Percentiles rank a stretch among this genome's conserved stretches.
phyloP scores from a whole-genome alignment of 2,797 vertebrate genomes.

The Megalops cyprinoides region DNA sequence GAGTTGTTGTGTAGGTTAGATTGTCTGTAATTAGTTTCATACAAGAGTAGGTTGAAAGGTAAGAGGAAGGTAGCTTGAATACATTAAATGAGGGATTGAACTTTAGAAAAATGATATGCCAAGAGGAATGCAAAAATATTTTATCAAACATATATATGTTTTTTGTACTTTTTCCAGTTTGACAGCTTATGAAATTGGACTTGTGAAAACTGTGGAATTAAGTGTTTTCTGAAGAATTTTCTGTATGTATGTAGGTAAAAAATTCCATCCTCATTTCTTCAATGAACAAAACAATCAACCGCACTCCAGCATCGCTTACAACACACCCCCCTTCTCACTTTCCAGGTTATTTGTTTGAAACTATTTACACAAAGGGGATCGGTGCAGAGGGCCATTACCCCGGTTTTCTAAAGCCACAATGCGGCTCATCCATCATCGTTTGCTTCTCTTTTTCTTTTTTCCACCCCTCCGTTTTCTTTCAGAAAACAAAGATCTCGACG shows the following conservation, averaged over 20 bases:
- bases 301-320: too few species aligned
- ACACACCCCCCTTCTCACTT: too few species aligned
- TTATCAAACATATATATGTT: neutral
- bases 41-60: neutral
- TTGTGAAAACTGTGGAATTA: slow-evolving; percentile 1
- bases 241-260: neutral
- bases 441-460: slow-evolving; percentile 30
- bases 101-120: neutral
- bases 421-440: slow-evolving; percentile 26
- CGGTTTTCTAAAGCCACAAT: slow-evolving; percentile 1
- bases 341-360: neutral
- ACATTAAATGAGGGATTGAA: neutral
- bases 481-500: slow-evolving; percentile 99
- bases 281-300: neutral
- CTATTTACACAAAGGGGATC: neutral
- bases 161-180: neutral
- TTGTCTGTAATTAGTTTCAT: too few species aligned
- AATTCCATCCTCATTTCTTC: neutral
- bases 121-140: neutral
- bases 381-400: too few species aligned
- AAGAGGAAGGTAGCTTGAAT: neutral
- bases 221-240: neutral
- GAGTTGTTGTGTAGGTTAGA: neutral
- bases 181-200: slow-evolving; percentile 24
- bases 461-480: slow-evolving; percentile 50